These are phyloP conservation scores for Eupithecia dodoneata DNA, from an alignment of 2,888 invertebrate species.

Conservation along the genomic window DNA sequence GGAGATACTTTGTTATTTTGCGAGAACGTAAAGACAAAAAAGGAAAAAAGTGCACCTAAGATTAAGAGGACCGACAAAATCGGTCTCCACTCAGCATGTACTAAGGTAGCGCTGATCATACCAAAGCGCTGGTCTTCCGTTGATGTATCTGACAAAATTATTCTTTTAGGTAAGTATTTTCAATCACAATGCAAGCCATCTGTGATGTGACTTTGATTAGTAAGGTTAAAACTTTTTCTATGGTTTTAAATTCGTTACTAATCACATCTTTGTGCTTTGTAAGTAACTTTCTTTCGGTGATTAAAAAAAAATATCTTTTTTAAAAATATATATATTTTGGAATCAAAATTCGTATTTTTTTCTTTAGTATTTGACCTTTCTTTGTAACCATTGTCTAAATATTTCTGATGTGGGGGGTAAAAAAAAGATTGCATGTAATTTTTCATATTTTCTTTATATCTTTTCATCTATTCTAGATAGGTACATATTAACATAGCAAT, in stretches of 20 bases:
- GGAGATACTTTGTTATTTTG: too few relatives aligned
- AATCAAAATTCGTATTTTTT: neutral
- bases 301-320: neutral
- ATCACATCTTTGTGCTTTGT: too few relatives aligned
- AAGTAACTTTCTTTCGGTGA: neutral
- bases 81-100: neutral
- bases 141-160: neutral
- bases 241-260: too few relatives aligned
- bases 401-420: neutral
- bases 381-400: neutral
- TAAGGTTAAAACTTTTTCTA: too few relatives aligned
- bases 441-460: conserved; percentile 61
- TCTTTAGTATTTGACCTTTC: neutral
- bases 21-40: neutral
- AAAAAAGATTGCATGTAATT: conserved; percentile 32
- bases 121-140: too few relatives aligned
- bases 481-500: conserved; percentile 68
- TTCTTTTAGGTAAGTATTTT: too few relatives aligned
- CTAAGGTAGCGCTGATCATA: neutral
- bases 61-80: neutral
- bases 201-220: too few relatives aligned
- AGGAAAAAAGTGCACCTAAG: neutral
- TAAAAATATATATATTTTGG: too few relatives aligned
- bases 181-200: too few relatives aligned
- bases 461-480: conserved; percentile 57